Conservation (phyloP, 2,888 invertebrate species). For the Spicauda simplicius region DNA sequence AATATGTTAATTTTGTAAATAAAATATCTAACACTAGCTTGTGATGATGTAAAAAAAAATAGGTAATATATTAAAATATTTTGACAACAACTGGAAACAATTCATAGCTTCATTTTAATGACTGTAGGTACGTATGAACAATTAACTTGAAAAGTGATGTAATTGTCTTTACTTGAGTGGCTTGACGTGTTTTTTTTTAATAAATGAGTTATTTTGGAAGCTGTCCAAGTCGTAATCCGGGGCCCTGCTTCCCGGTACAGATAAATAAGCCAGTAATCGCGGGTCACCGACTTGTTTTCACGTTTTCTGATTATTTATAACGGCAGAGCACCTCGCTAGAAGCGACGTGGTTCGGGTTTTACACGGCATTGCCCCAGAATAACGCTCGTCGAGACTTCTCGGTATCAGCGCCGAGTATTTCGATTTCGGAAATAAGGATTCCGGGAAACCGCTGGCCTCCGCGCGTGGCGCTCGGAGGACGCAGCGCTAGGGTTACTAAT, state of each 20-base stretch:
- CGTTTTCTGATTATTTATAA: constrained; percentile 77
- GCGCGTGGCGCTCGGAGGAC: constrained; percentile 57
- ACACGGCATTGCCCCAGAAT: constrained; percentile 79
- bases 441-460: constrained; percentile 76
- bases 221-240: constrained; percentile 22
- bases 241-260: constrained; percentile 34
- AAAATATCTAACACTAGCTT: too few species aligned
- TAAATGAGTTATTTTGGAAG: constrained; percentile 13
- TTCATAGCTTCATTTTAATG: too few species aligned
- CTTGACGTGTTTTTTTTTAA: not conserved
- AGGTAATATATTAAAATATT: too few species aligned
- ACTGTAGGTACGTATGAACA: too few species aligned
- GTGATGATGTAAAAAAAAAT: too few species aligned
- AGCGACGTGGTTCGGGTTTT: constrained; percentile 76
- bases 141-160: too few species aligned
- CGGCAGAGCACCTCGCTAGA: constrained; percentile 72
- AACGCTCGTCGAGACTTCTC: constrained; percentile 75
- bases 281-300: constrained; percentile 75
- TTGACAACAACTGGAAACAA: too few species aligned
- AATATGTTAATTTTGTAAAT: too few species aligned
- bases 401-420: constrained; percentile 76
- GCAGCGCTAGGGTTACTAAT: constrained; percentile 38
- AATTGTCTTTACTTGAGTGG: not conserved
- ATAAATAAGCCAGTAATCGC: constrained; percentile 51
- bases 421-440: constrained; percentile 83